These are phyloP conservation scores for Lophius piscatorius DNA, from an alignment of 2,113 vertebrate genomes.

Conservation along the genomic window DNA sequence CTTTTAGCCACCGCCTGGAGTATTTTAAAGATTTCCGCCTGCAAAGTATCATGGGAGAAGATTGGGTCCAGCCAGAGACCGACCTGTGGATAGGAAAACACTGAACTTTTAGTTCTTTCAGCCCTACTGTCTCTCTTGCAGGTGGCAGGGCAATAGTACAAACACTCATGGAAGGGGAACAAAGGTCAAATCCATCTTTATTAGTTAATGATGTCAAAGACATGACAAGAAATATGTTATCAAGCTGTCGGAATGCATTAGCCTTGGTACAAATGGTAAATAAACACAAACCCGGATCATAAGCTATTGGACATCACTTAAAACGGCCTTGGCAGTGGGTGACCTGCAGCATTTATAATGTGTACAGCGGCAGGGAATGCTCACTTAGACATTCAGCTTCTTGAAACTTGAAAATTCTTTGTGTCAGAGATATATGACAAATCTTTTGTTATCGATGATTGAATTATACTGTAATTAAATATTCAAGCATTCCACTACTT, in stretches of 20 bases:
- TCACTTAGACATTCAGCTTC: conserved; percentile 41
- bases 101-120: no score
- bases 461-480: not conserved
- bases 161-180: conserved; percentile 46
- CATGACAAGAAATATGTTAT: conserved; percentile 59
- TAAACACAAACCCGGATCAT: conserved; percentile 28
- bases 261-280: conserved; percentile 13
- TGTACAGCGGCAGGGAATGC: conserved; percentile 16
- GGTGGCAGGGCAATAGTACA: conserved; percentile 18
- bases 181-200: conserved; percentile 66
- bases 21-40: conserved; percentile 81
- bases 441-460: no score
- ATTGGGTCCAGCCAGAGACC: conserved; percentile 77
- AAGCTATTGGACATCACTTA: conserved; percentile 32
- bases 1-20: conserved; percentile 69
- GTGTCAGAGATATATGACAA: no score
- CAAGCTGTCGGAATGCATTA: conserved; percentile 52
- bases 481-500: conserved; percentile 1
- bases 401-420: no score
- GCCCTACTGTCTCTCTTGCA: no score
- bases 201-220: conserved; percentile 65
- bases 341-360: conserved; percentile 27
- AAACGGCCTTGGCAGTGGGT: conserved; percentile 39
- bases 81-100: conserved; percentile 71
- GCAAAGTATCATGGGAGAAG: conserved; percentile 81